phyloP scores from a whole-genome alignment of 2,797 vertebrate genomes.

The Brachyrhaphis roseni region DNA sequence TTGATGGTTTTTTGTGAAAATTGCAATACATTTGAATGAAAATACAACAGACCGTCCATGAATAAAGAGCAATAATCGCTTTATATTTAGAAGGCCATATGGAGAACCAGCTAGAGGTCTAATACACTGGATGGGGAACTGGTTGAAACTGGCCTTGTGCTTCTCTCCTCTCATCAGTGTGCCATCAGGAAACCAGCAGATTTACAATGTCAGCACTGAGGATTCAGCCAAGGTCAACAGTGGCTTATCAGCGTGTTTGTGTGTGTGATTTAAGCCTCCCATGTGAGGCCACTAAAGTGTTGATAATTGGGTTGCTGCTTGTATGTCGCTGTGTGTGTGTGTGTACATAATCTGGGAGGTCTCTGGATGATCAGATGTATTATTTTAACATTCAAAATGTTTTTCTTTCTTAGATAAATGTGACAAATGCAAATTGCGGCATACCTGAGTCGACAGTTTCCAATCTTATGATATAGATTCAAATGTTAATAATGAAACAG shows the following conservation, averaged over 20 bases:
- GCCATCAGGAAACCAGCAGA: slow-evolving; percentile 40
- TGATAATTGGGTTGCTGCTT: slow-evolving; percentile 28
- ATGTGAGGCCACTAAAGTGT: slow-evolving; percentile 31
- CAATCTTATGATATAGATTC: not conserved
- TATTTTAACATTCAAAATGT: slow-evolving; percentile 13
- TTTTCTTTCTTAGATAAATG: slow-evolving; percentile 11
- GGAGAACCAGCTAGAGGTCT: not conserved
- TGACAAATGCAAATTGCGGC: not conserved
- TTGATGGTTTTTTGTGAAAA: not conserved
- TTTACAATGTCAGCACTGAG: slow-evolving; percentile 50
- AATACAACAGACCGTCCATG: not conserved
- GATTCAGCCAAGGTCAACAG: slow-evolving; percentile 50
- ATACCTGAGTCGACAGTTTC: not conserved
- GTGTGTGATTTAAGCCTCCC: slow-evolving; percentile 41
- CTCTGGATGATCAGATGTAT: slow-evolving; percentile 16
- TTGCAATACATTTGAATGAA: not conserved
- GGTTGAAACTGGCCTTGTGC: slow-evolving; percentile 16
- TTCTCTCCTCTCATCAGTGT: slow-evolving; percentile 19
- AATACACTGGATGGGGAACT: slow-evolving; percentile 20
- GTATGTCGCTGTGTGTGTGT: slow-evolving; percentile 5
- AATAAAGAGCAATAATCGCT: not conserved
- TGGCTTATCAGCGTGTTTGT: slow-evolving; percentile 47
- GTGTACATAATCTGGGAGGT: slow-evolving; percentile 18
- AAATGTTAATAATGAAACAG: not conserved
- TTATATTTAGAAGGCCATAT: not conserved